These are phyloP conservation scores for Otus scops DNA, from an alignment of 2,797 vertebrate genomes.

Conservation along the genomic window DNA sequence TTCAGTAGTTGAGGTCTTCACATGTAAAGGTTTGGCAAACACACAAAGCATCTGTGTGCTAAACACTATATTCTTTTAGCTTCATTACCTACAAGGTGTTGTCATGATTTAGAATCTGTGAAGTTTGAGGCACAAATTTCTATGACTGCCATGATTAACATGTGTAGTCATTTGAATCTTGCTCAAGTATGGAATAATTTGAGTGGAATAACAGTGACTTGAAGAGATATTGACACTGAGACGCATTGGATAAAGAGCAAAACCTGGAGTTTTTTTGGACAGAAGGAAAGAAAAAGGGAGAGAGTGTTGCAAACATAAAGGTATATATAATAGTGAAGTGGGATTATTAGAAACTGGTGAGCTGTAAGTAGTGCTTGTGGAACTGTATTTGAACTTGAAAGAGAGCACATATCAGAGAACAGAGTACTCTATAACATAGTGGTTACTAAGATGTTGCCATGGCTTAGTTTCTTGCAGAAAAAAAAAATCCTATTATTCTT, in stretches of 20 bases:
- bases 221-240: not conserved
- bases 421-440: not conserved
- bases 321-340: not conserved
- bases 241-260: not conserved
- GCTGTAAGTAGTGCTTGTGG: not conserved
- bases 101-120: not conserved
- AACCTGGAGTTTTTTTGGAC: not conserved
- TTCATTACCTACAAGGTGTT: not conserved
- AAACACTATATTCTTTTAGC: not conserved
- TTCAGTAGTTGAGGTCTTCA: not conserved
- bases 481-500: not conserved
- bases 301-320: not conserved
- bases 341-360: not conserved
- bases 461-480: not conserved
- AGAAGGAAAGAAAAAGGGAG: not conserved
- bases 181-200: not conserved
- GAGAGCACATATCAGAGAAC: not conserved
- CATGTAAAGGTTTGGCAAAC: not conserved
- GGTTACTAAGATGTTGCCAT: not conserved
- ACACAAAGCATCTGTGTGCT: not conserved
- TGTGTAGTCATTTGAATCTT: not conserved
- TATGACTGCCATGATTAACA: not conserved
- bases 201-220: not conserved
- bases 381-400: not conserved
- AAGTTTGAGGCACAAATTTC: not conserved